phyloP scores from a whole-genome alignment of 1,140 invertebrate species.

The Zeugodacus cucurbitae region DNA sequence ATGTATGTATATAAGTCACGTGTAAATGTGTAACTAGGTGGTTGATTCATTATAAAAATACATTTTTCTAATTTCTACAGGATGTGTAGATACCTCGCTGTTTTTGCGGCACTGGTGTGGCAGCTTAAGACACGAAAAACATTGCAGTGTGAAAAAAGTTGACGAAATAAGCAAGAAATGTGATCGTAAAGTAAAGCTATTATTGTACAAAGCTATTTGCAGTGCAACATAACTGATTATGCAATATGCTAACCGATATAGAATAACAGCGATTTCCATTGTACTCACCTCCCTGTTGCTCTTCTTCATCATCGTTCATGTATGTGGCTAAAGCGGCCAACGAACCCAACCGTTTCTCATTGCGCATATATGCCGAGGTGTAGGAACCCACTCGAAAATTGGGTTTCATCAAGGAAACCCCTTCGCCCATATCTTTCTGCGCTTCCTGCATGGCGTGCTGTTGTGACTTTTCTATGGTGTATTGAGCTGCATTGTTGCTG shows the following conservation, averaged over 20 bases:
- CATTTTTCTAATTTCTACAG: neutral
- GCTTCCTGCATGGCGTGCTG: neutral
- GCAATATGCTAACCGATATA: neutral
- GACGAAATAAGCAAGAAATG: neutral
- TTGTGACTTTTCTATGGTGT: slow-evolving; percentile 50
- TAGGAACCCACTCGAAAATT: slow-evolving; percentile 73
- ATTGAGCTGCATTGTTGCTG: neutral
- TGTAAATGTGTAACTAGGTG: neutral
- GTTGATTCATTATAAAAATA: neutral
- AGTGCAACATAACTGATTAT: neutral
- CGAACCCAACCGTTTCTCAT: slow-evolving; percentile 56
- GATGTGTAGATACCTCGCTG: slow-evolving; percentile 53
- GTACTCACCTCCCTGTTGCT: slow-evolving; percentile 61
- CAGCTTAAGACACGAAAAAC: slow-evolving; percentile 53
- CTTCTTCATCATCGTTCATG: slow-evolving; percentile 56
- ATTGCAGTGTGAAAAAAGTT: slow-evolving; percentile 4
- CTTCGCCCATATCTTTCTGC: slow-evolving; percentile 46
- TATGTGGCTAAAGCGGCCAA: slow-evolving; percentile 62
- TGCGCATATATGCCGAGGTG: slow-evolving; percentile 57
- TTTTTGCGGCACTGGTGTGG: slow-evolving; percentile 59
- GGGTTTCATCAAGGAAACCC: slow-evolving; percentile 66
- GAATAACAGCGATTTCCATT: neutral
- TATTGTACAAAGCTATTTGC: neutral
- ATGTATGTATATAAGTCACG: too few relatives aligned
- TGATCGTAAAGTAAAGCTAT: slow-evolving; percentile 3